These are phyloP conservation scores for Lacanobia oleracea DNA, from an alignment of 2,888 invertebrate species.

Conservation along the genomic window DNA sequence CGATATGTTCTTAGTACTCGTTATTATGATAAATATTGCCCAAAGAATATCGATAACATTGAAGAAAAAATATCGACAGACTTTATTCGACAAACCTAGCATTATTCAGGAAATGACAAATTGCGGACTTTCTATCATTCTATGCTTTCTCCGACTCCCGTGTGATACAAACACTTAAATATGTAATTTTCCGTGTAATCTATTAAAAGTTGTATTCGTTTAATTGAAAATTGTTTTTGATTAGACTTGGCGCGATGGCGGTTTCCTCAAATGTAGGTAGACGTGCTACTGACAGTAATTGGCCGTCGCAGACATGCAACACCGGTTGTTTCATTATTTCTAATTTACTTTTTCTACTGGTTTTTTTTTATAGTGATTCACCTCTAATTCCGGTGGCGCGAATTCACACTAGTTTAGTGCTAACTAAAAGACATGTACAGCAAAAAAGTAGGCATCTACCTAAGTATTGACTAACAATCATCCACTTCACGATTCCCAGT, in stretches of 20 bases:
- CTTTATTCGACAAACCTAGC: not conserved
- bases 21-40: not conserved
- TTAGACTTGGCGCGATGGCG: conserved; percentile 46
- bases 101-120: conserved; percentile 71
- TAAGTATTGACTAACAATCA: conserved; percentile 19
- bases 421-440: not conserved
- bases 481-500: not conserved
- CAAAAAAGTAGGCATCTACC: conserved; percentile 2
- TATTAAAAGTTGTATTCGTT: conserved; percentile 61
- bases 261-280: conserved; percentile 57
- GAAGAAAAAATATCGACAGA: not conserved
- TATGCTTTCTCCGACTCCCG: conserved; percentile 70
- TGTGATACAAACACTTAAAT: conserved; percentile 64
- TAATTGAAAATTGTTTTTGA: conserved; percentile 64
- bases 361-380: conserved; percentile 15
- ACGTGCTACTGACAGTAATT: conserved; percentile 53
- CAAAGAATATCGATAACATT: not conserved
- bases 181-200: conserved; percentile 70
- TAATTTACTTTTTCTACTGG: conserved; percentile 48
- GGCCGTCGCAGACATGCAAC: conserved; percentile 42
- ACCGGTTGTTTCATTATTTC: conserved; percentile 52
- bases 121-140: conserved; percentile 69
- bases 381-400: conserved; percentile 32
- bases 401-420: conserved; percentile 12
- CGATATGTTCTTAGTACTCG: not conserved